Evolutionary conservation across 1,140 invertebrate genomes (phyloP), one percentile per base, ranked within the genome.

Genomic region (Cotesia chilonis): DNA sequence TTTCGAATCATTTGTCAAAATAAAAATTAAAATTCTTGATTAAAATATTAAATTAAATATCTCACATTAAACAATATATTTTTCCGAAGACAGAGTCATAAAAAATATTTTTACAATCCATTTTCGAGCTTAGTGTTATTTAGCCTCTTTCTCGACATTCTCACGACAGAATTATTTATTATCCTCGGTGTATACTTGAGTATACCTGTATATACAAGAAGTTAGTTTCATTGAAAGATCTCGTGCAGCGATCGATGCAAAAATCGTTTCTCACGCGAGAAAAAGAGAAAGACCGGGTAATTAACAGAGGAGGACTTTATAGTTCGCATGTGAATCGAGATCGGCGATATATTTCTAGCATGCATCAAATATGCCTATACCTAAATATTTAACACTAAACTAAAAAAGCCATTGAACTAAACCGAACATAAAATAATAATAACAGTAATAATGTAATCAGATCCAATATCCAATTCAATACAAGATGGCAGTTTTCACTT

Each of bases 181-280:
- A 66, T 55, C 52, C 47, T 12, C 5, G 6, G 9, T 10, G 20
- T 14, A 65, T 20, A 57, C 2, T 57, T 57, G 12, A 6, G 41
- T 47, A 6, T 47, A 47, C 10, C 6, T 47, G 10, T 47, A 47
- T 47, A 47, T 47, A 47, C 6, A 47, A 52, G 9, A 35, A 14
- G 68, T 57, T 37, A 52, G 69, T 47, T 72, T 72, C 61, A 72
- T 72, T 72, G 70, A 72, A 72, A 66, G 70, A 72, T 72, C 70
- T 72, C 70, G 70, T 72, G 70, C 70, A 72, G 63, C 35, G 70
- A 72, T 67, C 70, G 52, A 72, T 72, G 63, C 4, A 37, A 65
- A 67, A 67, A 67, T 67, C 35, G 38, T 59, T 72, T 72, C 64
- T 72, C 64, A 72, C 70, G 70, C 63, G 64, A 72, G 64, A 65